Base-by-base conservation (phyloP, 2,888 invertebrate species). In the Pachydiplax longipennis region DNA sequence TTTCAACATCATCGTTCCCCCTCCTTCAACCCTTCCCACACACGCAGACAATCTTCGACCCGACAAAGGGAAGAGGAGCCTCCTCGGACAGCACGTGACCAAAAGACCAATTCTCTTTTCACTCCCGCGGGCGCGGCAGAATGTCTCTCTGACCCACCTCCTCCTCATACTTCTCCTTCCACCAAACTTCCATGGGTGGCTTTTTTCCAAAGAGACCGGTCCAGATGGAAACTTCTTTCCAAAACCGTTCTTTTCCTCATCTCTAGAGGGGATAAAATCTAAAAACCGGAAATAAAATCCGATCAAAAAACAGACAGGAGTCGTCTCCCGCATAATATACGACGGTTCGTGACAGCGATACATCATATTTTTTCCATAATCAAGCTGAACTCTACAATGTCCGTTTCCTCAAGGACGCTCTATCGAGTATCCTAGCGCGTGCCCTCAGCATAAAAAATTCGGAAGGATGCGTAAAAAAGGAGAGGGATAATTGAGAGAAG, bases 61-160 rank as follows among this genome's bases (percentile, higher is more conserved):
- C 87, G 87, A 87, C 87, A 87, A 87, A 87, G 87, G 87, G 87
- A 87, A 87, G 35, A 61, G 87, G 61, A 87, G 37, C 87, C 87
- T 35, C 35, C 65, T 6, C n/a, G 87, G 61, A 35, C 58, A 37
- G 87, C 87, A 87, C 65, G 87, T 87, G 61, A 61, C 87, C 61
- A 31, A 48, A 48, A 87, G 87, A 65, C 87, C 87, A 87, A 87
- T 87, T 58, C 58, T 35, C 35, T 65, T 61, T 87, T 37, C 61
- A 61, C 61, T 61, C 61, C 18, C 25, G 87, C 31, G 58, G 53
- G 31, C 82, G 83, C 83, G 58, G 83, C 35, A 53, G 31, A 37
- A 22, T 65, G 25, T 87, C 65, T 61, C 22, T 35, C 87, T 0
- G 22, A 37, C 61, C 12, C 58, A 31, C 37, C 87, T 22, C 31